phyloP scores from a whole-genome alignment of 1,140 invertebrate genomes.

The Bombus cullumanus region DNA sequence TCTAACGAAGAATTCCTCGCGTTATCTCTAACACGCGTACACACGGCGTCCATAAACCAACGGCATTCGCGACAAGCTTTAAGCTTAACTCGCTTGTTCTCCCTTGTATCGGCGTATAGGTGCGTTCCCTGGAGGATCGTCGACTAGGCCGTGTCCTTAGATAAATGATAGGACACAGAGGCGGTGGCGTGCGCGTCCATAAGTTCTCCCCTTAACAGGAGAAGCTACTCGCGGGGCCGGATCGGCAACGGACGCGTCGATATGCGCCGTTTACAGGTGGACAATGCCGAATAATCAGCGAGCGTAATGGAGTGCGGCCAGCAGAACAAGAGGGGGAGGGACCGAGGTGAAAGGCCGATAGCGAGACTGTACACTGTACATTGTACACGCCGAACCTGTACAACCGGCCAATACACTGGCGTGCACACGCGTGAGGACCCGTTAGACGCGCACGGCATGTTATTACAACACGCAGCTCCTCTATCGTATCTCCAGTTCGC shows the following conservation, averaged over 20 bases:
- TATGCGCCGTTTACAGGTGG: slow-evolving; percentile 68
- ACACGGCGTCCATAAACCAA: not conserved
- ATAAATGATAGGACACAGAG: slow-evolving; percentile 34
- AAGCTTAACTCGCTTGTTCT: not conserved
- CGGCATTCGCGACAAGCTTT: no score
- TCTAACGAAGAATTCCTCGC: not conserved
- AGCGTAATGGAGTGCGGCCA: slow-evolving; percentile 62
- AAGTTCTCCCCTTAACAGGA: slow-evolving; percentile 20
- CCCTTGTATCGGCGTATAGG: not conserved
- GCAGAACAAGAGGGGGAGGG: slow-evolving; percentile 18
- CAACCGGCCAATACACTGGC: not conserved
- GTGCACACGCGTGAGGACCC: slow-evolving; percentile 50
- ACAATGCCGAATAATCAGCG: slow-evolving; percentile 70
- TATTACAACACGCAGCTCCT: slow-evolving; percentile 63
- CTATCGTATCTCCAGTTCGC: slow-evolving; percentile 60
- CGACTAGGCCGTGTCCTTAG: not conserved
- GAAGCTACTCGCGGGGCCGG: slow-evolving; percentile 31
- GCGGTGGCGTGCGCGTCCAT: slow-evolving; percentile 18
- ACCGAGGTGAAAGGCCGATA: slow-evolving; percentile 42
- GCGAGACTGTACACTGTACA: slow-evolving; percentile 40
- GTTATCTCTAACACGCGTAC: slow-evolving; percentile 1
- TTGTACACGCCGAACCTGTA: no score
- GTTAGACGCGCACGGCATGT: slow-evolving; percentile 61
- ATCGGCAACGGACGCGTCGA: slow-evolving; percentile 57
- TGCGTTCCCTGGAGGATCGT: slow-evolving; percentile 2